phyloP scores from a whole-genome alignment of 2,888 invertebrate species.

The Altica lythri region DNA sequence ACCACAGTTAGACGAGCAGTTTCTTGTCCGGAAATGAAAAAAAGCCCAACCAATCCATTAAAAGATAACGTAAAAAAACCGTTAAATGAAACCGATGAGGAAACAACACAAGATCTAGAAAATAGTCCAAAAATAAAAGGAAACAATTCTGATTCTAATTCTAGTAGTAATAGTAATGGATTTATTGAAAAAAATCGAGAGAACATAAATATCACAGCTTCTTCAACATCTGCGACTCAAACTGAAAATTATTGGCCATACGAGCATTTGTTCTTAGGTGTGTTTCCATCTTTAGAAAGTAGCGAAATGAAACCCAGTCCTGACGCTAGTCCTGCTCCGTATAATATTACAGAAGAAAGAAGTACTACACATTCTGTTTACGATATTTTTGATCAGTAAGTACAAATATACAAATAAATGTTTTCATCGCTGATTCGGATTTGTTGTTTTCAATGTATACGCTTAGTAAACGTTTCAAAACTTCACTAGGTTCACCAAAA shows the following conservation, averaged over 20 bases:
- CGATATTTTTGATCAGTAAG: constrained; percentile 66
- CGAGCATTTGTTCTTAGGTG: constrained; percentile 75
- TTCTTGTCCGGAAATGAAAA: constrained; percentile 69
- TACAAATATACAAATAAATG: too few relatives aligned
- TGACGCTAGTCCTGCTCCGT: constrained; percentile 52
- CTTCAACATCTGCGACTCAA: constrained; percentile 59
- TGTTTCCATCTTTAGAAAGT: constrained; percentile 60
- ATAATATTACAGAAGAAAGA: constrained; percentile 44
- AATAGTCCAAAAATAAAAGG: too few relatives aligned
- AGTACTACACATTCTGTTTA: constrained; percentile 59
- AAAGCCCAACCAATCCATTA: constrained; percentile 47
- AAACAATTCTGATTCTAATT: too few relatives aligned
- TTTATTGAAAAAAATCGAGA: constrained; percentile 34
- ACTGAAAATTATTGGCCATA: constrained; percentile 76
- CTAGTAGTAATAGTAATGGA: constrained; percentile 32
- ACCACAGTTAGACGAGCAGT: constrained; percentile 64
- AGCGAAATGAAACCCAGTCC: constrained; percentile 51
- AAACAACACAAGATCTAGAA: too few relatives aligned
- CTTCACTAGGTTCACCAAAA: too few relatives aligned
- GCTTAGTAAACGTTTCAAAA: too few relatives aligned
- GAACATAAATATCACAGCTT: neutral
- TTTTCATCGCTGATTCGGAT: too few relatives aligned
- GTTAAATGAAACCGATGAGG: constrained; percentile 56
- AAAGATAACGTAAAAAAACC: constrained; percentile 50
- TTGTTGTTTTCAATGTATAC: too few relatives aligned